Evolutionary conservation across 2,888 invertebrate species (phyloP), one percentile per base, ranked within the genome.

Genomic region (Phasia obesa): DNA sequence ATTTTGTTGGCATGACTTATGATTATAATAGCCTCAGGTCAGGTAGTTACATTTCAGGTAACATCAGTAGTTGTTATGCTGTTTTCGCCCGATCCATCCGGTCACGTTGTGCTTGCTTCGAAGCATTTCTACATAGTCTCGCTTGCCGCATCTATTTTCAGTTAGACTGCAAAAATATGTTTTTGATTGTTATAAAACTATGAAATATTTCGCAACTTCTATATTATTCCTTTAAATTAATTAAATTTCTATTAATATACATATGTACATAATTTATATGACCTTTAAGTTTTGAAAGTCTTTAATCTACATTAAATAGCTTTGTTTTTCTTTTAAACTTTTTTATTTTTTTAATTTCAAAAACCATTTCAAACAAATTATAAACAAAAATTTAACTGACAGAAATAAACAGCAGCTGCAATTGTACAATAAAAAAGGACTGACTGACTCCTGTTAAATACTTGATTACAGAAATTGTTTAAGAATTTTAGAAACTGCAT

Each of bases 361-460:
- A 57, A 47, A 23, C 44, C 35, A 75, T 35, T 75, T 49, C 38
- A 49, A 57, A 65, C 23, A 75, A 65, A 27, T 67, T 59, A 49
- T 57, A 67, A 65, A 21, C 35, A 77, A 65, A 78, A 78, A 49
- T n/a, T 49, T 59, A 79, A 79, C 78, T 64, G 65, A 71, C 78
- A 73, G 51, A 79, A 71, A 73, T 79, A 79, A 71, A 73, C 71
- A 79, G 71, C 78, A 79, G 78, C 78, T 79, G 78, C 71, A 79
- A 73, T 65, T 73, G 59, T 59, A 69, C 51, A 60, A 76, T 69
- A 69, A 69, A 17, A 38, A 44, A 59, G 51, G 38, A n/a, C n/a
- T n/a, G n/a, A n/a, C n/a, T n/a, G 62, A 70, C 77, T 77, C 15
- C 77, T 77, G 77, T 77, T 70, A 77, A 70, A 77, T 62, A 62